Conservation (phyloP, 2,797 vertebrate genomes). For the Meda fulgida region DNA sequence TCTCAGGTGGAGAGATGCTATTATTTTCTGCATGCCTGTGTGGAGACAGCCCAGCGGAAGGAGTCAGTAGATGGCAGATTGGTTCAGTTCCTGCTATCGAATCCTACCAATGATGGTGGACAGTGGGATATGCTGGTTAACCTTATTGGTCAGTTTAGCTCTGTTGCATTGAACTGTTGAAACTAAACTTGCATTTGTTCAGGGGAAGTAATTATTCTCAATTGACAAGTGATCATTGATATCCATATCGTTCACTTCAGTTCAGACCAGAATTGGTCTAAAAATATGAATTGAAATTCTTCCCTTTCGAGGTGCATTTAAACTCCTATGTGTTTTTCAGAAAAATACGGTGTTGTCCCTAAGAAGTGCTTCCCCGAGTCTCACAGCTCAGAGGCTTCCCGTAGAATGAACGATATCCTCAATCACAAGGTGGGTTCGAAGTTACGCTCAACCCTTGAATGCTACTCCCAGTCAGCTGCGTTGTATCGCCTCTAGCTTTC, state of each 20-base stretch:
- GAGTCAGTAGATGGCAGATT: constrained; percentile 93
- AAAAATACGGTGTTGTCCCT: constrained; percentile 95
- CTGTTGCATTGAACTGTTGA: not conserved
- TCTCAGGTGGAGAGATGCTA: constrained; percentile 92
- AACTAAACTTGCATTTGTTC: not conserved
- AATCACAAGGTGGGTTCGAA: constrained; percentile 90
- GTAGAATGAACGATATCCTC: constrained; percentile 97
- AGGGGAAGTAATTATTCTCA: not conserved
- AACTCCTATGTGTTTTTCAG: constrained; percentile 68
- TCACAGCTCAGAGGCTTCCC: constrained; percentile 92
- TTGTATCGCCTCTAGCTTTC: constrained; percentile 18
- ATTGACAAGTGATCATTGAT: not conserved
- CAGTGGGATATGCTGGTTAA: constrained; percentile 99
- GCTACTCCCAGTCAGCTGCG: not conserved
- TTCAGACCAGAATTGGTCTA: not conserved
- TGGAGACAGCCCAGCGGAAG: constrained; percentile 91
- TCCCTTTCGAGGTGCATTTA: not conserved
- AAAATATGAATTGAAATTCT: not conserved
- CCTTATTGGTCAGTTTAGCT: constrained; percentile 86
- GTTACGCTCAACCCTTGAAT: not conserved
- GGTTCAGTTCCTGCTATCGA: constrained; percentile 91
- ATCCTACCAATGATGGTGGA: constrained; percentile 95
- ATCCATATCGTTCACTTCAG: not conserved
- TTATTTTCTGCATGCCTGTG: constrained; percentile 91
- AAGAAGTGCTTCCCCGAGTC: constrained; percentile 98